Percentiles rank a stretch among this genome's conserved stretches.
Conservation (phyloP, 1,140 invertebrate genomes). For the Maniola jurtina region DNA sequence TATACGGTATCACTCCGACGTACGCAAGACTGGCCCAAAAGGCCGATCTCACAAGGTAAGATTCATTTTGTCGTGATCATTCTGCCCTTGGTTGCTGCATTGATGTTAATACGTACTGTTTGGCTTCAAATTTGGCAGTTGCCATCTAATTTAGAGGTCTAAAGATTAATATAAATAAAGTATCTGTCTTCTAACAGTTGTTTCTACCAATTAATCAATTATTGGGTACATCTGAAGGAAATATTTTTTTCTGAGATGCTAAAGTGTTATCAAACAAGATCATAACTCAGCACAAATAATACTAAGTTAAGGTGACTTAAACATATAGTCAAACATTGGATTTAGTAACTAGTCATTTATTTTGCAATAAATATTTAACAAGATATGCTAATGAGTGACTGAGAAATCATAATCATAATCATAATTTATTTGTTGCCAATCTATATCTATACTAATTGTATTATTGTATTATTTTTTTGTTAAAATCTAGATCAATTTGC, state of each 20-base stretch:
- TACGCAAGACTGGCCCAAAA: constrained; percentile 94
- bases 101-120: constrained; percentile 29
- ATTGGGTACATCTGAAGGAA: neutral
- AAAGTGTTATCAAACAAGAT: neutral
- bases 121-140: constrained; percentile 47
- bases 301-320: neutral
- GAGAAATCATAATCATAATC: too few species aligned
- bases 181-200: too few species aligned
- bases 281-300: neutral
- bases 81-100: constrained; percentile 54
- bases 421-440: too few species aligned
- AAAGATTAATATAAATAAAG: neutral
- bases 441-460: too few species aligned
- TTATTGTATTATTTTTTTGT: too few species aligned
- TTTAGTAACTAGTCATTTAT: neutral
- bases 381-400: too few species aligned
- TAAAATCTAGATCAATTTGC: too few species aligned
- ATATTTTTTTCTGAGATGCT: too few species aligned
- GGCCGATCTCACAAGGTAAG: constrained; percentile 93
- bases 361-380: neutral
- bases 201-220: neutral
- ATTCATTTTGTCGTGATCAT: constrained; percentile 51
- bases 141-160: constrained; percentile 7
- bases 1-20: constrained; percentile 96
- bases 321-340: neutral